Base-by-base conservation (phyloP, 2,888 invertebrate genomes). In the Syrphus vitripennis region DNA sequence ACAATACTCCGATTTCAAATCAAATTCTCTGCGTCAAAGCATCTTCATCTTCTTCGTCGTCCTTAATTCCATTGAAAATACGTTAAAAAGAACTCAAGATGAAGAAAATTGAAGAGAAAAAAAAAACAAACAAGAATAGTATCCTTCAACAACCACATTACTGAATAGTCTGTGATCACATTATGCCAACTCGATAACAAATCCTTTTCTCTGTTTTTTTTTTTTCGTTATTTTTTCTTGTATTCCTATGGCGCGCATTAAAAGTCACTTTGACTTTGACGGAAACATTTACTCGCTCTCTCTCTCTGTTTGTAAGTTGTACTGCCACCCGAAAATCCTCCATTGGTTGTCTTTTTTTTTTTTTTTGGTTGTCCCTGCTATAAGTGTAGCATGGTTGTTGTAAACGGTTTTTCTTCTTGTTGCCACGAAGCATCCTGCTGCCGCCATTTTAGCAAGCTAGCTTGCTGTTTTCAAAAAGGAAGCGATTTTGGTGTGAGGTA, bases 201-300 rank as follows among this genome's bases (percentile, higher is more conserved):
- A 81, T 84, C 81, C 72, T 45, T 74, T 50, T 21, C 34, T 21
- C 6, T 6, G 12, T 48, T 75, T 21, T 45, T 57, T 61, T 31
- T 69, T 63, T 50, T 19, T 5, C 53, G n/a, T 42, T 21, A 10
- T 65, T 75, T 50, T 53, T 37, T 31, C 26, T 45, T 65, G 24
- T 69, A 48, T 70, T 80, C 42, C 71, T 72, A 61, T 72, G 67
- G 50, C 69, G 76, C 76, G 84, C 81, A 84, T 84, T 84, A 84
- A 84, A 77, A 84, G 81, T 84, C 84, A 81, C 84, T 84, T 84
- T 84, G 84, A 84, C 84, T 84, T 84, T 84, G 81, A 81, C 71
- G 76, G 72, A 81, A 81, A 61, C 81, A 84, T 77, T 81, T 81
- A 77, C 76, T 76, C 45, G 67, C 31, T 61, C 50, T 50, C 24